Percentiles rank a stretch among this genome's conserved stretches.
phyloP scores from a whole-genome alignment of 2,113 vertebrate species.

The Ivindomyrus marchei region DNA sequence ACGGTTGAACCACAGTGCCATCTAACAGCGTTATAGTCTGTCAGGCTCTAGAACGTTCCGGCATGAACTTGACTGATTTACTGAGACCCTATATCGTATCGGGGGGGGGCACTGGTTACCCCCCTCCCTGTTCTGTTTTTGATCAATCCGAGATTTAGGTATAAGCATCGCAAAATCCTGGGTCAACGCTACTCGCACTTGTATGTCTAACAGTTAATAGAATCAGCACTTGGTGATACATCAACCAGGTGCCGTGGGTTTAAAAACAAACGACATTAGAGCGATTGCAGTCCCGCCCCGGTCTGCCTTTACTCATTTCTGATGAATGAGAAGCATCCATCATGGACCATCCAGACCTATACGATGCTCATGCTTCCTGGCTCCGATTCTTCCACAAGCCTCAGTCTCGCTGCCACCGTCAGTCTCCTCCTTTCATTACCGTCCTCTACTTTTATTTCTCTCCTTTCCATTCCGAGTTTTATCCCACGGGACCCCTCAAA shows the following conservation, averaged over 20 bases:
- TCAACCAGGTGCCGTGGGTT: not conserved
- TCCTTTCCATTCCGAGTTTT: not conserved
- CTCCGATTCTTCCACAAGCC: no score
- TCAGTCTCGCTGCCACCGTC: not conserved
- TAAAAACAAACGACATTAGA: not conserved
- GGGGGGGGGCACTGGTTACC: not conserved
- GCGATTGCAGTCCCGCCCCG: not conserved
- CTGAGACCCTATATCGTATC: not conserved
- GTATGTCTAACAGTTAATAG: not conserved
- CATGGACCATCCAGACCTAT: not conserved
- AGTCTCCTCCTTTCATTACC: not conserved
- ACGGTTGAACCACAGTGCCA: not conserved
- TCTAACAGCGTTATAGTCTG: constrained; percentile 1
- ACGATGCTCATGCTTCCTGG: not conserved
- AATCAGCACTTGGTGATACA: not conserved
- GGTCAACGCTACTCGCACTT: not conserved
- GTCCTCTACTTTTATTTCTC: constrained; percentile 9
- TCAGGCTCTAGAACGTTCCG: not conserved
- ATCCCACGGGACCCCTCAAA: not conserved
- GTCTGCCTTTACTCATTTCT: not conserved
- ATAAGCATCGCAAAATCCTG: not conserved
- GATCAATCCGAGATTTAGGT: not conserved
- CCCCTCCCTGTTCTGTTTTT: not conserved
- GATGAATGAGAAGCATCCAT: not conserved
- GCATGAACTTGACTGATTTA: constrained; percentile 9